Evolutionary conservation across 2,797 vertebrate species (phyloP).

Genomic region (Oryzias dopingdopingensis): DNA sequence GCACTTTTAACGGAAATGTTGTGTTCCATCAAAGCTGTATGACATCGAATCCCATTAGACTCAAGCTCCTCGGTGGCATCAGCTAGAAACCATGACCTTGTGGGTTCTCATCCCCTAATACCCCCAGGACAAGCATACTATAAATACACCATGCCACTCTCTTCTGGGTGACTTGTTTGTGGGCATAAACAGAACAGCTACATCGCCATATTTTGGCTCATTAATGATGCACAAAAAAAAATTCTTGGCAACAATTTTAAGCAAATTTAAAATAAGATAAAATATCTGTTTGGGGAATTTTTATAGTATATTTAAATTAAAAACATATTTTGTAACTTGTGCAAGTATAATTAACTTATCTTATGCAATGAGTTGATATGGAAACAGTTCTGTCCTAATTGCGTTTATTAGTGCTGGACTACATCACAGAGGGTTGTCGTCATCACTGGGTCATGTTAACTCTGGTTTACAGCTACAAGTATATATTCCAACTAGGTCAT

Average conservation of each 20-base stretch:
- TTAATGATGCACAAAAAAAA: slow-evolving; percentile 38
- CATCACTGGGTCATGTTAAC: slow-evolving; percentile 9
- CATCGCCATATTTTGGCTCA: slow-evolving; percentile 19
- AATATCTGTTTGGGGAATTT: slow-evolving; percentile 23
- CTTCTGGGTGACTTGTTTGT: slow-evolving; percentile 35
- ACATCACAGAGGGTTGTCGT: slow-evolving; percentile 1
- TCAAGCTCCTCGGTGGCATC: slow-evolving; percentile 36
- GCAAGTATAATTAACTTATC: no score
- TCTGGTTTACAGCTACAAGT: slow-evolving; percentile 29
- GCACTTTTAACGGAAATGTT: slow-evolving; percentile 33
- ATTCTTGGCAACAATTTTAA: neutral
- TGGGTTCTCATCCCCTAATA: slow-evolving; percentile 41
- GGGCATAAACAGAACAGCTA: slow-evolving; percentile 26
- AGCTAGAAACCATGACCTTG: slow-evolving; percentile 48
- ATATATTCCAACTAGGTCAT: slow-evolving; percentile 57
- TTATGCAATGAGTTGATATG: slow-evolving; percentile 5
- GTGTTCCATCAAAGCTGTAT: slow-evolving; percentile 31
- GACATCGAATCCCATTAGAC: slow-evolving; percentile 37
- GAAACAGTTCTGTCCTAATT: neutral
- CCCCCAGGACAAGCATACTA: slow-evolving; percentile 29
- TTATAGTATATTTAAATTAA: slow-evolving; percentile 23
- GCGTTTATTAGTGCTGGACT: slow-evolving; percentile 6
- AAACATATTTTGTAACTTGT: neutral
- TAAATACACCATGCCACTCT: slow-evolving; percentile 46
- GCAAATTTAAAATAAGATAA: slow-evolving; percentile 12